Conservation (phyloP, 2,797 vertebrate species). For the Neomorphus geoffroyi region DNA sequence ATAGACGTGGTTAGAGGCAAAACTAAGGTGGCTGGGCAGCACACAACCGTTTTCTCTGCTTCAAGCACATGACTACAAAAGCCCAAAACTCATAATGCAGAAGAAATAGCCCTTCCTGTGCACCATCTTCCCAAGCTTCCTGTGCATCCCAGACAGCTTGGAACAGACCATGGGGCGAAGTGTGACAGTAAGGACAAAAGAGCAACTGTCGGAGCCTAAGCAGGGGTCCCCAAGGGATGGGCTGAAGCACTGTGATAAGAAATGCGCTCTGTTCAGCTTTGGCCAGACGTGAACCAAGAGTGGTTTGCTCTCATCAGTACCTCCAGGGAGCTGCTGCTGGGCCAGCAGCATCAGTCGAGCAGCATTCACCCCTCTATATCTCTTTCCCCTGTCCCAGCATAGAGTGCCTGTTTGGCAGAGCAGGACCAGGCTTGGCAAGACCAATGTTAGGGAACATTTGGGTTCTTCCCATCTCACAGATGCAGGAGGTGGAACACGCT, state of each 20-base stretch:
- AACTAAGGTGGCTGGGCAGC: not conserved
- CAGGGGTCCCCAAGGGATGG: not conserved
- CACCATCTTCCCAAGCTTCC: not conserved
- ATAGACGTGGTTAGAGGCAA: not conserved
- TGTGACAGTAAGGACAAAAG: not conserved
- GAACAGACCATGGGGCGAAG: not conserved
- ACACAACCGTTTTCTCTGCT: not conserved
- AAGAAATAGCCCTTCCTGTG: not conserved
- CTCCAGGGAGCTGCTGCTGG: not conserved
- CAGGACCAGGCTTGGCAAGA: not conserved
- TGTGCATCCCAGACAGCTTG: not conserved
- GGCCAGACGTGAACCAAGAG: not conserved
- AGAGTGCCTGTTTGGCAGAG: not conserved
- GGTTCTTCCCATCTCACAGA: not conserved
- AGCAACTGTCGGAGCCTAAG: accelerated
- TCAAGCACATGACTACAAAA: not conserved
- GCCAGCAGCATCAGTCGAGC: not conserved
- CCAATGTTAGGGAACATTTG: not conserved
- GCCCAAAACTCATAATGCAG: not conserved
- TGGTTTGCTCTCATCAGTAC: not conserved
- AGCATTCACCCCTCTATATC: not conserved
- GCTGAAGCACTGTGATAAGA: not conserved
- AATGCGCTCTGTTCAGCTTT: not conserved
- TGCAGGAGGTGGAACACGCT: not conserved
- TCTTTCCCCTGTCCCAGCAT: not conserved